Conservation (phyloP, 2,797 vertebrate genomes). For the Halcyon leucocephala region DNA sequence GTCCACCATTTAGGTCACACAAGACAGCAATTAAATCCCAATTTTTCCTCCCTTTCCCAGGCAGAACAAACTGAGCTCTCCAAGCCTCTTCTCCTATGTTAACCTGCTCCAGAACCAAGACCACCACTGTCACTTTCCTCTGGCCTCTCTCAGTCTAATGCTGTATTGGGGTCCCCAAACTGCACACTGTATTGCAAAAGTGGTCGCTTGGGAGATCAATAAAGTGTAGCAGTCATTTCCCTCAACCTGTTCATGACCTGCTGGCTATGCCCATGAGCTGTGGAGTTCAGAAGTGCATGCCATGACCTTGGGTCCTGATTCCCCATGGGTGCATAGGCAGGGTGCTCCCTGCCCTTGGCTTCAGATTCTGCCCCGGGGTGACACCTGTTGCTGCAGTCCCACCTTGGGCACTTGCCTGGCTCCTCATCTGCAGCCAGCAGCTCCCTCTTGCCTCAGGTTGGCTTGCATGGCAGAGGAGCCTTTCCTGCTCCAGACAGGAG, state of each 20-base stretch:
- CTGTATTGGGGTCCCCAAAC: not conserved
- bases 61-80: not conserved
- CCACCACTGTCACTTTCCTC: not conserved
- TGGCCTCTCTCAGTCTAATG: not conserved
- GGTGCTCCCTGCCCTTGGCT: not conserved
- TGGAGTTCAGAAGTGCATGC: not conserved
- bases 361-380: not conserved
- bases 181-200: accelerated
- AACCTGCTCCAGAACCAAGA: not conserved
- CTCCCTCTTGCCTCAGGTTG: not conserved
- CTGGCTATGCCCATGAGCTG: accelerated
- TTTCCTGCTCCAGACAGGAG: not conserved
- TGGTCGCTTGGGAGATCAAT: accelerated
- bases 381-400: not conserved
- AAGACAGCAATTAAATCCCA: not conserved
- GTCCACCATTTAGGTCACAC: accelerated
- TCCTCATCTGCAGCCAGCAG: not conserved
- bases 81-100: not conserved
- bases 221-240: not conserved
- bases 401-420: not conserved
- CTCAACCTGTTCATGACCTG: not conserved
- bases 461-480: not conserved
- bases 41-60: not conserved
- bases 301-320: accelerated
- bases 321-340: accelerated